These are phyloP conservation scores for Thalpophila matura DNA, from an alignment of 2,888 invertebrate species.

Conservation along the genomic window DNA sequence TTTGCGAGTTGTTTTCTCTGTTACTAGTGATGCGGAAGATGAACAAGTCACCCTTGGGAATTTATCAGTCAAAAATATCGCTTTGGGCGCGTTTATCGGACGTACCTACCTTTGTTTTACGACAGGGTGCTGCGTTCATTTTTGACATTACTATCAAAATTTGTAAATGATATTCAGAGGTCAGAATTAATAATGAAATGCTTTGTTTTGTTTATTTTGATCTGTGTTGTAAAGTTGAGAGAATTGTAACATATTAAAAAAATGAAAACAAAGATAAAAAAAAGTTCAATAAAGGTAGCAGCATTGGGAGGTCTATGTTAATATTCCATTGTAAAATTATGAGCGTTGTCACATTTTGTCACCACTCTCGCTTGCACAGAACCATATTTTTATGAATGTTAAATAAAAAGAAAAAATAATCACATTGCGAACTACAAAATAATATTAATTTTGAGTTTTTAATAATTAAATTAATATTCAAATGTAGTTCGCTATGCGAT, in stretches of 20 bases:
- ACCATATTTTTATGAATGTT: too few species aligned
- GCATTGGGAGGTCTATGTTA: too few species aligned
- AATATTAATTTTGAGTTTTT: too few species aligned
- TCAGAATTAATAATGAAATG: constrained; percentile 13
- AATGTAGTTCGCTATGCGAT: too few species aligned
- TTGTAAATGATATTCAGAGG: constrained; percentile 18
- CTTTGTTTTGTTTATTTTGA: constrained; percentile 7
- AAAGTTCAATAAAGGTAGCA: too few species aligned
- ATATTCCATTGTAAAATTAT: too few species aligned
- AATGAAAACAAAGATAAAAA: too few species aligned
- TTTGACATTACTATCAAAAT: constrained; percentile 25
- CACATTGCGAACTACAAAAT: too few species aligned
- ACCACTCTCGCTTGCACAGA: too few species aligned
- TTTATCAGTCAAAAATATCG: constrained; percentile 70
- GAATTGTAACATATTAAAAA: neutral
- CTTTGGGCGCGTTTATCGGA: constrained; percentile 44
- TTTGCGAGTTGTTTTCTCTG: constrained; percentile 64
- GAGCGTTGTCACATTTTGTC: too few species aligned
- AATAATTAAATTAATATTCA: too few species aligned
- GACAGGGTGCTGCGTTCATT: constrained; percentile 24
- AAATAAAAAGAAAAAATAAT: too few species aligned
- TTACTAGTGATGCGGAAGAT: constrained; percentile 69
- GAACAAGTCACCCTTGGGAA: constrained; percentile 70
- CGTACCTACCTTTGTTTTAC: constrained; percentile 39
- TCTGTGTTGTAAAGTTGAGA: neutral